Evolutionary conservation across 1,140 invertebrate genomes (phyloP).

Genomic region (Papilio helenus): DNA sequence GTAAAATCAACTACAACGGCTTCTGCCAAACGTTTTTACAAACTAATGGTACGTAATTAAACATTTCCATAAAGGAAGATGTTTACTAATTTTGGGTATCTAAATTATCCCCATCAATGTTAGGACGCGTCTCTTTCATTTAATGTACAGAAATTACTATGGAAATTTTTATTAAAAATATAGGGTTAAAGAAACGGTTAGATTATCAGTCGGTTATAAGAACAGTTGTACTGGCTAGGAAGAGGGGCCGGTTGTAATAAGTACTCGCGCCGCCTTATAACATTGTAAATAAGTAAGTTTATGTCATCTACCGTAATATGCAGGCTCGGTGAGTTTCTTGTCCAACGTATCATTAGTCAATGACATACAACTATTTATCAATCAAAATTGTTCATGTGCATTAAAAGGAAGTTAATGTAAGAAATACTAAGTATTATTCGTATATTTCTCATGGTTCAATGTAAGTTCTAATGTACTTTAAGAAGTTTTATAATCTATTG

Average conservation of each 20-base stretch:
- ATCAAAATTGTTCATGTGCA: constrained; percentile 28
- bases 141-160: neutral
- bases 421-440: neutral
- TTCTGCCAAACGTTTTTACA: too few relatives aligned
- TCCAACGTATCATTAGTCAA: constrained; percentile 24
- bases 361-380: constrained; percentile 37
- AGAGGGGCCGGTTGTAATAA: constrained; percentile 19
- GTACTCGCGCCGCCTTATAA: neutral
- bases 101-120: neutral
- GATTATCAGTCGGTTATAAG: constrained; percentile 20
- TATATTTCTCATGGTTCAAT: neutral
- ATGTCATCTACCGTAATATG: constrained; percentile 36
- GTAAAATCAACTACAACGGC: neutral
- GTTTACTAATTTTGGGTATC: too few relatives aligned
- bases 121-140: neutral
- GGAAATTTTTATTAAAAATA: neutral
- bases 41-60: too few relatives aligned
- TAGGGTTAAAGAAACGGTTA: constrained; percentile 25
- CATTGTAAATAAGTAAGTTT: constrained; percentile 25
- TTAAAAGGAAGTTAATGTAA: constrained; percentile 27
- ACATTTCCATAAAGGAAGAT: too few relatives aligned
- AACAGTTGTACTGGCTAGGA: constrained; percentile 24
- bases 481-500: neutral
- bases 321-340: constrained; percentile 29
- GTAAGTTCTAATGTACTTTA: too few relatives aligned